Percentiles rank a stretch among this genome's conserved stretches.
These are phyloP conservation scores for Drosophila tanythrix DNA, from an alignment of 2,888 invertebrate genomes.

Conservation along the genomic window DNA sequence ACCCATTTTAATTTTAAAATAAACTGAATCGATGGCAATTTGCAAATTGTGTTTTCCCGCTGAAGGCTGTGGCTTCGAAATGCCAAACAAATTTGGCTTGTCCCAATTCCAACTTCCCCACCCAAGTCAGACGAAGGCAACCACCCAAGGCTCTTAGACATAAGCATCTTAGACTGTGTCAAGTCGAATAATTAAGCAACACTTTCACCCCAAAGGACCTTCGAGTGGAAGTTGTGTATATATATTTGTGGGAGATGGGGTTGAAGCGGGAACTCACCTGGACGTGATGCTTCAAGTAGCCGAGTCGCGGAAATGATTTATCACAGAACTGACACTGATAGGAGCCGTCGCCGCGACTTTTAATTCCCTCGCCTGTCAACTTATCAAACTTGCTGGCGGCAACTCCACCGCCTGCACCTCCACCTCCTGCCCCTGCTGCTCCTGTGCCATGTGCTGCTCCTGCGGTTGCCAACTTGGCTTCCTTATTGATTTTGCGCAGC, in stretches of 20 bases:
- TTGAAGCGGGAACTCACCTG: constrained; percentile 88
- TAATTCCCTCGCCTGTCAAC: constrained; percentile 85
- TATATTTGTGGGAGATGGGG: not conserved
- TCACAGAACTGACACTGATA: constrained; percentile 97
- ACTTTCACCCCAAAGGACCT: constrained; percentile 27
- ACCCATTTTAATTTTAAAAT: constrained; percentile 10
- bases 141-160: constrained; percentile 29
- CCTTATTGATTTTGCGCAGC: constrained; percentile 85
- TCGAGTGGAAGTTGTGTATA: not conserved
- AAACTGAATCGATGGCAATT: constrained; percentile 33
- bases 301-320: constrained; percentile 94
- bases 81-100: constrained; percentile 12
- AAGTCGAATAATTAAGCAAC: constrained; percentile 47
- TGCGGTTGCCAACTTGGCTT: constrained; percentile 54
- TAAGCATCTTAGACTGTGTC: constrained; percentile 54
- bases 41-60: constrained; percentile 6
- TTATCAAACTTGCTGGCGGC: constrained; percentile 83
- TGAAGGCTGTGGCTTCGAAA: constrained; percentile 8
- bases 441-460: constrained; percentile 26
- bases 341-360: constrained; percentile 88
- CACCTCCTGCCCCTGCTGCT: constrained; percentile 75
- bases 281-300: constrained; percentile 95
- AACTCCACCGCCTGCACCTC: constrained; percentile 34
- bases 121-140: constrained; percentile 3
- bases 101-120: constrained; percentile 1